These are phyloP conservation scores for Pelochelys cantorii DNA, from an alignment of 2,797 vertebrate genomes.

Conservation along the genomic window DNA sequence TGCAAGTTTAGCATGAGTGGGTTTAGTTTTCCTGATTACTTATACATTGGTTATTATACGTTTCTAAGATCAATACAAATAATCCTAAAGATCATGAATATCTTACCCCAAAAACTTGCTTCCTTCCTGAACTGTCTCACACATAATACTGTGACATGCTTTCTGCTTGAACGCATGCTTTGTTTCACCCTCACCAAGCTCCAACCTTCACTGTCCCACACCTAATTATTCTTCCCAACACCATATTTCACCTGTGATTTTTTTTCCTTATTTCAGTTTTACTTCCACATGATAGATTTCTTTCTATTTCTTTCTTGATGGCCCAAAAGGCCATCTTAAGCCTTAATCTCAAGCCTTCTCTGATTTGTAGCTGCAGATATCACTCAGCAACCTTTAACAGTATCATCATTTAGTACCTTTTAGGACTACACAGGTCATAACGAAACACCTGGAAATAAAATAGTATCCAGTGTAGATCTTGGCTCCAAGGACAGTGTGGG, in stretches of 20 bases:
- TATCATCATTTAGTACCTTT: background rate
- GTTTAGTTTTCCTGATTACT: conserved; percentile 14
- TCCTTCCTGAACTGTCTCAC: background rate
- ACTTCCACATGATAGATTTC: background rate
- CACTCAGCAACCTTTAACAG: background rate
- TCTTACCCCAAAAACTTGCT: background rate
- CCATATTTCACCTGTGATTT: background rate
- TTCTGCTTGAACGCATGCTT: background rate
- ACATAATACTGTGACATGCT: background rate
- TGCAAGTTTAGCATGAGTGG: background rate
- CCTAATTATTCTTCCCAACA: background rate
- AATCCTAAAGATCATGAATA: background rate
- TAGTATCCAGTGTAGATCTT: background rate
- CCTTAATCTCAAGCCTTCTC: background rate
- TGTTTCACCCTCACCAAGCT: background rate
- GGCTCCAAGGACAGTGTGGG: background rate
- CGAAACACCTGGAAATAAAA: background rate
- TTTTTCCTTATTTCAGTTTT: background rate
- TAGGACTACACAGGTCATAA: background rate
- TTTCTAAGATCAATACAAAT: background rate
- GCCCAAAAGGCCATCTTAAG: background rate
- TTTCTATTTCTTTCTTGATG: background rate
- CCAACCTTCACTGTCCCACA: background rate
- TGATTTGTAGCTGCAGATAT: background rate
- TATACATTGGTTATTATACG: background rate